Conservation (phyloP, 2,888 invertebrate genomes). For the Eudasyphora cyanicolor region DNA sequence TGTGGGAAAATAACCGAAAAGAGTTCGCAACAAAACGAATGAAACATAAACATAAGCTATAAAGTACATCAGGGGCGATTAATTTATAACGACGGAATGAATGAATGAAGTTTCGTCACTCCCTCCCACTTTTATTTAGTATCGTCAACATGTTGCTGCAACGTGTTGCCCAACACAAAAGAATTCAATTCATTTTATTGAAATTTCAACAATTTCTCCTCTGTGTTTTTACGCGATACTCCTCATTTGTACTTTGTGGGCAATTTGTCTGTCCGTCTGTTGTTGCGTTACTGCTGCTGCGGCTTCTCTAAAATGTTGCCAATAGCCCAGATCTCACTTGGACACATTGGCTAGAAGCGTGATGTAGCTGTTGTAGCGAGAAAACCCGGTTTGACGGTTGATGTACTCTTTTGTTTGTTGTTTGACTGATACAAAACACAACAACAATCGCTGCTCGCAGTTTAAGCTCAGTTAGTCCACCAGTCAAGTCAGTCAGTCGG, state of each 20-base stretch:
- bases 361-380: neutral
- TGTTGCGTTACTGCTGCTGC: neutral
- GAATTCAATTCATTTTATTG: neutral
- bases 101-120: too few relatives aligned
- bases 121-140: neutral
- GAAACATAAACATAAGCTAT: too few relatives aligned
- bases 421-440: neutral
- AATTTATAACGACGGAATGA: too few relatives aligned
- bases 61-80: too few relatives aligned
- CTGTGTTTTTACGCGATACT: neutral
- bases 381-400: slow-evolving; percentile 16
- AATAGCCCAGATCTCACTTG: too few relatives aligned
- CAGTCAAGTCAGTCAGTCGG: too few relatives aligned
- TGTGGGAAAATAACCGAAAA: neutral
- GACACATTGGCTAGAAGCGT: too few relatives aligned
- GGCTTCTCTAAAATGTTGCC: slow-evolving; percentile 32
- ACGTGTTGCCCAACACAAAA: slow-evolving; percentile 36
- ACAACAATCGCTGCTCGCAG: neutral
- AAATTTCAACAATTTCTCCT: slow-evolving; percentile 31
- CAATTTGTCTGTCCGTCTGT: too few relatives aligned
- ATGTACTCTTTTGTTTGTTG: slow-evolving; percentile 26
- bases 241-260: neutral
- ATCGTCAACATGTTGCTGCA: slow-evolving; percentile 32
- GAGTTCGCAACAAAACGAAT: neutral
- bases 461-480: too few relatives aligned